A percentile compares a stretch with the other conserved stretches of the same genome.
phyloP scores from a whole-genome alignment of 53 echinoderm and acorn worm species.

The Stichopus horrens region DNA sequence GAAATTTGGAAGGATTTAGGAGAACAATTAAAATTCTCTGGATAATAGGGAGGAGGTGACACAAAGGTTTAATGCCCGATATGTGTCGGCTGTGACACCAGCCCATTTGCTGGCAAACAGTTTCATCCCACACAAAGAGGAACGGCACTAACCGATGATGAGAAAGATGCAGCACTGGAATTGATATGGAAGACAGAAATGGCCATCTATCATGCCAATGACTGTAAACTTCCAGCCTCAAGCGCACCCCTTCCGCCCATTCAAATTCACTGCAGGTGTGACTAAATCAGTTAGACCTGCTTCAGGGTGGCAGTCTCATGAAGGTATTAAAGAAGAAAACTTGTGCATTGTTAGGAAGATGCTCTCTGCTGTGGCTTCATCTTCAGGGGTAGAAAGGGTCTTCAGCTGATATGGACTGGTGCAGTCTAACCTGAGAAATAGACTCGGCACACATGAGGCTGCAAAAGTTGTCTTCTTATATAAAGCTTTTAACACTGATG shows the following conservation, averaged over 20 bases:
- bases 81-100: conserved; percentile 7
- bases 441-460: neutral
- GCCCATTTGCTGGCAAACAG: conserved; percentile 26
- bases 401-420: conserved; percentile 51
- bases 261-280: conserved; percentile 36
- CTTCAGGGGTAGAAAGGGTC: conserved; percentile 36
- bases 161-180: conserved; percentile 18
- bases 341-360: conserved; percentile 8
- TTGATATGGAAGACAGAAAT: conserved; percentile 13
- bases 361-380: conserved; percentile 41
- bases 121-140: conserved; percentile 13
- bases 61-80: neutral
- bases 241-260: neutral
- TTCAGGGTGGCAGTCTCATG: conserved; percentile 46
- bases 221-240: conserved; percentile 32
- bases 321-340: conserved; percentile 26
- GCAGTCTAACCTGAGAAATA: neutral
- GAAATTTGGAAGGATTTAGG: conserved; percentile 40
- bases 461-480: neutral
- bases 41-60: neutral
- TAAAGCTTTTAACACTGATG: neutral
- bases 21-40: neutral
- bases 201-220: conserved; percentile 36
- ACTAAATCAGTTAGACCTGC: conserved; percentile 15
- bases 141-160: neutral